Percentiles rank a stretch among this genome's conserved stretches.
These are phyloP conservation scores for Phragmatobia fuliginosa DNA, from an alignment of 2,888 invertebrate genomes.

Conservation along the genomic window DNA sequence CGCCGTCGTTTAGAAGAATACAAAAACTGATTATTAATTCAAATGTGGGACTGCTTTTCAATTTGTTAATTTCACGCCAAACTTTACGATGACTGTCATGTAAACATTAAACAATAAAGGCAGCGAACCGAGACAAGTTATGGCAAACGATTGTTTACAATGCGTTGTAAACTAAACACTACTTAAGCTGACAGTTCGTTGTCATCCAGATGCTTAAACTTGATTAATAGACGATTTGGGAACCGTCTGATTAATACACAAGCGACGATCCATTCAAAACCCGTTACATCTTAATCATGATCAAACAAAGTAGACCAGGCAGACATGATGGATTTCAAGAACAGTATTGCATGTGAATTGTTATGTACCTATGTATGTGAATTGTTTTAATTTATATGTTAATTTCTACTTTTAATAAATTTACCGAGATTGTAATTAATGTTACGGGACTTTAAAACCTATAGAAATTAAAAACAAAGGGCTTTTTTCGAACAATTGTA, in stretches of 20 bases:
- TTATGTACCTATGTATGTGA: conserved; percentile 5
- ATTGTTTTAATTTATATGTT: conserved; percentile 8
- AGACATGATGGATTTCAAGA: conserved; percentile 62
- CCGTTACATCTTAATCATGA: conserved; percentile 74
- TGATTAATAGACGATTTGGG: conserved; percentile 84
- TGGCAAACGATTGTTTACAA: conserved; percentile 80
- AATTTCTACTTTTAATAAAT: too few species aligned
- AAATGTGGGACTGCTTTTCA: conserved; percentile 19
- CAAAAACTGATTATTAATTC: background rate
- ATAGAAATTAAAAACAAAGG: background rate
- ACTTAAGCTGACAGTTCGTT: conserved; percentile 83
- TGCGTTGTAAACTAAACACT: conserved; percentile 80
- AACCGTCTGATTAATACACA: conserved; percentile 78
- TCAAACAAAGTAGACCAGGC: conserved; percentile 69
- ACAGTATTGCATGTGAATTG: conserved; percentile 12
- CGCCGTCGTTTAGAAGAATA: too few species aligned
- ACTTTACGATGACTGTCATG: conserved; percentile 67
- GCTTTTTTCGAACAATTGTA: background rate
- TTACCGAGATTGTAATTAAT: background rate
- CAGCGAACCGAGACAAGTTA: conserved; percentile 69
- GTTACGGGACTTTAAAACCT: background rate
- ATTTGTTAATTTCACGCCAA: conserved; percentile 38
- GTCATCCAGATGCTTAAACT: conserved; percentile 84
- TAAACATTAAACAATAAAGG: conserved; percentile 77
- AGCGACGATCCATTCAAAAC: conserved; percentile 67